Conservation (phyloP, 2,797 vertebrate species). For the Bradypodion ventrale region DNA sequence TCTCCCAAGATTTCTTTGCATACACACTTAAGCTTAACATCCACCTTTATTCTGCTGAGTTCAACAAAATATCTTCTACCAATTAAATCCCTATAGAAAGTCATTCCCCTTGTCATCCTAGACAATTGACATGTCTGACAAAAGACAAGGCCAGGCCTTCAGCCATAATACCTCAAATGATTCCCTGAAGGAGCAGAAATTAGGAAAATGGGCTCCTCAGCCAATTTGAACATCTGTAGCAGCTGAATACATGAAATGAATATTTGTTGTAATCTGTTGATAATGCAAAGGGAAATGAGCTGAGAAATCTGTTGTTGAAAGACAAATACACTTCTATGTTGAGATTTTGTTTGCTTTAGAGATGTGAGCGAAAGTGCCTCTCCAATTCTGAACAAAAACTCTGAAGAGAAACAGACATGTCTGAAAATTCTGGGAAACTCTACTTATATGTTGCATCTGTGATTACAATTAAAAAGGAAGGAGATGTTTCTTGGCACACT, state of each 20-base stretch:
- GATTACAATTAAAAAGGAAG: background rate
- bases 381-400: background rate
- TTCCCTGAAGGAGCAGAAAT: background rate
- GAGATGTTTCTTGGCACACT: background rate
- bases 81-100: background rate
- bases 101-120: background rate
- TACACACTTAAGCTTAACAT: background rate
- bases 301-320: background rate
- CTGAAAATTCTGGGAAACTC: slow-evolving; percentile 14
- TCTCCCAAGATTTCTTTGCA: background rate
- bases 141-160: background rate
- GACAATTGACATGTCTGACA: background rate
- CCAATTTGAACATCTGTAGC: background rate
- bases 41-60: background rate
- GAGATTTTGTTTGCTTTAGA: background rate
- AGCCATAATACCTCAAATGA: background rate
- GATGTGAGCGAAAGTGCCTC: background rate
- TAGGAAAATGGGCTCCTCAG: background rate
- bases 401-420: slow-evolving; percentile 23
- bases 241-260: no score
- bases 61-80: background rate
- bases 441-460: background rate
- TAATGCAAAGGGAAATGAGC: background rate
- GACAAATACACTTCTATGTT: background rate
- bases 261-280: background rate